Evolutionary conservation across 2,888 invertebrate species (phyloP), one percentile per base, ranked within the genome.

Genomic region (Epistrophe eligans): DNA sequence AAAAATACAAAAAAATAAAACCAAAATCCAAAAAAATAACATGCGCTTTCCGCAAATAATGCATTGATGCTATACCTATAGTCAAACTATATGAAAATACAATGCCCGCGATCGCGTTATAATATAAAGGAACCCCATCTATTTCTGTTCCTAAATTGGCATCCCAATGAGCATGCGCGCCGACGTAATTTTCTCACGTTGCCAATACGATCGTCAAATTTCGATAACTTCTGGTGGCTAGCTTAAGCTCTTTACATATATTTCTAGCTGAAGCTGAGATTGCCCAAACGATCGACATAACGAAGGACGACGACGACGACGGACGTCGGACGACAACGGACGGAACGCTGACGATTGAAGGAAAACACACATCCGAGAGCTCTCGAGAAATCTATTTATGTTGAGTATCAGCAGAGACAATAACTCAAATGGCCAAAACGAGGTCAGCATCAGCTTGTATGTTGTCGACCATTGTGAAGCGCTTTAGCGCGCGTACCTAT

Each of bases 131-230:
- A 87, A 79, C 82, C 70, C 70, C 81, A 82, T 57, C 50, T 74
- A 60, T 52, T 52, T 60, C 15, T 70, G 70, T 64, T 73, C 83
- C 83, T 83, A 87, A 87, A 87, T 87, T 87, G 87, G 87, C 79
- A 83, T 87, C 83, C 87, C 57, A 87, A 76, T 82, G 72, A 74
- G 77, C 70, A 77, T 55, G 67, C 48, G 64, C 52, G 77, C 66
- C 58, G 70, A 66, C 70, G 77, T 72, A 82, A 82, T 83, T 87
- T 87, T 87, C 83, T 87, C 87, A 83, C 87, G 83, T 87, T 85
- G 82, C 82, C 77, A 81, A 81, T 81, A 77, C 83, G 87, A 87
- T 87, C 87, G 87, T 87, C 87, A 87, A 87, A 87, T 83, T 87
- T 87, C 87, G 87, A 87, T 87, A 87, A 87, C 83, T 87, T 57